Conservation (phyloP, 2,888 invertebrate species). For the Catocala sponsa region DNA sequence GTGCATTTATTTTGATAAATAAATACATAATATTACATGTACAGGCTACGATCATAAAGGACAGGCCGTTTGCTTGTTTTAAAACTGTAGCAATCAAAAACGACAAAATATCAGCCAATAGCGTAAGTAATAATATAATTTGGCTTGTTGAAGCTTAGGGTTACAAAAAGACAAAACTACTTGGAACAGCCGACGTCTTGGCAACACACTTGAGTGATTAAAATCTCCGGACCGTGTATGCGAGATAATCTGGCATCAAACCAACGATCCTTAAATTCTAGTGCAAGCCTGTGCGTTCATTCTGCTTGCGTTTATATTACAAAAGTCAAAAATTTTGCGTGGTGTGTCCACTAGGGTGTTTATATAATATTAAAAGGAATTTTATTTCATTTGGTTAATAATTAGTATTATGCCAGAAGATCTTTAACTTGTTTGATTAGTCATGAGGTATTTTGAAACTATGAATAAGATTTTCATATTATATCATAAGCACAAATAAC, state of each 20-base stretch:
- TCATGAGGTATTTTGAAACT: too few species aligned
- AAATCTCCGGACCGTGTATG: slow-evolving; percentile 75
- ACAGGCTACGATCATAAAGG: too few species aligned
- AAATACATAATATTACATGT: too few species aligned
- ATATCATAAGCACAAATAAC: too few species aligned
- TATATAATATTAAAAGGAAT: neutral
- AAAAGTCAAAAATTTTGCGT: neutral
- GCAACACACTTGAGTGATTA: slow-evolving; percentile 76
- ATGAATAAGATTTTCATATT: too few species aligned
- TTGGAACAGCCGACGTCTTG: slow-evolving; percentile 63
- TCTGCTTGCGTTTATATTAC: slow-evolving; percentile 4
- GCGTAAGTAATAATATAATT: neutral
- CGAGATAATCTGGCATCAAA: slow-evolving; percentile 78
- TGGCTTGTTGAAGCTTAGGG: neutral
- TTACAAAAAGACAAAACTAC: slow-evolving; percentile 28
- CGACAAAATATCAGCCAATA: neutral
- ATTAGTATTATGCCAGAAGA: too few species aligned
- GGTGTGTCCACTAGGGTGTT: neutral
- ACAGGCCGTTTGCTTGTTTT: too few species aligned
- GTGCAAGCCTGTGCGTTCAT: slow-evolving; percentile 28
- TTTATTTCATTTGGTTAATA: too few species aligned
- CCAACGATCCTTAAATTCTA: slow-evolving; percentile 58
- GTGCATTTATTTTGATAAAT: too few species aligned
- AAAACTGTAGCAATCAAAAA: too few species aligned
- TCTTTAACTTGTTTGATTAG: too few species aligned